Conservation (phyloP, 2,797 vertebrate genomes). For the Lithobates sylvaticus region DNA sequence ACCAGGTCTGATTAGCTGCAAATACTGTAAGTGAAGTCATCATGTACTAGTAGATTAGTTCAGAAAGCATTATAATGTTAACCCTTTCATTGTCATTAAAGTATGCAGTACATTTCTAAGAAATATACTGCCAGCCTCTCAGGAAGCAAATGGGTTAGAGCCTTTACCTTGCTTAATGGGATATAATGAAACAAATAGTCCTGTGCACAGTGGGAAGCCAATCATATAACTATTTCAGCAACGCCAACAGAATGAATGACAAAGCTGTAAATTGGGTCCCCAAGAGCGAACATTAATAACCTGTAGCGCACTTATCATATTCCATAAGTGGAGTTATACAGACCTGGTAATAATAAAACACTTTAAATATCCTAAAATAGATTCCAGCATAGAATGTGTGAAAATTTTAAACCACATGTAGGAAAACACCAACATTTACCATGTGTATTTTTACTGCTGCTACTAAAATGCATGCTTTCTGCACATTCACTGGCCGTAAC, state of each 20-base stretch:
- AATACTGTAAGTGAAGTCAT: neutral
- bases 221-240: conserved; percentile 28
- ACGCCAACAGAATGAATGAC: conserved; percentile 20
- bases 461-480: neutral
- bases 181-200: conserved; percentile 32
- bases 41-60: conserved; percentile 13
- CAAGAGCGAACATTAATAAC: conserved; percentile 22
- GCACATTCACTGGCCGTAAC: neutral
- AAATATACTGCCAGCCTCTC: conserved; percentile 8
- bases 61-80: conserved; percentile 12
- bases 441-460: neutral
- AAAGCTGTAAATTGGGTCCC: conserved; percentile 38
- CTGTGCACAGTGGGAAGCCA: conserved; percentile 11
- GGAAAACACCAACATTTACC: conserved; percentile 16
- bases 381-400: conserved; percentile 11
- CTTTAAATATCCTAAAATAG: conserved; percentile 19
- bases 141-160: conserved; percentile 23
- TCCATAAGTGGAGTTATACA: neutral
- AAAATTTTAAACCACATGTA: conserved; percentile 19
- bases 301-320: conserved; percentile 26
- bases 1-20: neutral
- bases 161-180: conserved; percentile 25
- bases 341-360: conserved; percentile 29
- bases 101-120: neutral
- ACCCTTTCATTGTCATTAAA: neutral